Evolutionary conservation across 1,140 invertebrate genomes (phyloP).

Genomic region (Hesperophylax magnus): DNA sequence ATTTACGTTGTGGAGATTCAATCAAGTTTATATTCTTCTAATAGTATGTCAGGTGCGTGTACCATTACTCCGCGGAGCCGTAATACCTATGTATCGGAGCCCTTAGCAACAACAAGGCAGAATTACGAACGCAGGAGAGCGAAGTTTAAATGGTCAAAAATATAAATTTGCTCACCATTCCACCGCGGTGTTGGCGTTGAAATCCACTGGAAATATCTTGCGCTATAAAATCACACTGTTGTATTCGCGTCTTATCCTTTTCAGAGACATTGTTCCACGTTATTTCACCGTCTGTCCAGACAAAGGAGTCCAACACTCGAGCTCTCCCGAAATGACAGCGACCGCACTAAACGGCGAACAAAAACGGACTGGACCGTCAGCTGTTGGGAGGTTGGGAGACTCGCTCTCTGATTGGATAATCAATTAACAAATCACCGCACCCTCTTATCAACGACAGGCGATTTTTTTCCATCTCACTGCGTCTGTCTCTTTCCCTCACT

Average conservation of each 20-base stretch:
- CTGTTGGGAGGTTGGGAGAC: constrained; percentile 48
- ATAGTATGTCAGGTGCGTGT: not conserved
- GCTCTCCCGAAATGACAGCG: not conserved
- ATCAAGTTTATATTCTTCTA: no score
- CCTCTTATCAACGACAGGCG: not conserved
- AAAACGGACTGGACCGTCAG: constrained; percentile 41
- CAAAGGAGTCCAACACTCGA: constrained; percentile 39
- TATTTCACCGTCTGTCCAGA: constrained; percentile 40
- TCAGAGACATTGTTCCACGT: constrained; percentile 44
- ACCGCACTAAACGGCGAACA: constrained; percentile 23
- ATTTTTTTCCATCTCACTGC: no score
- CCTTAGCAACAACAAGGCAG: constrained; percentile 6
- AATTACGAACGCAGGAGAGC: not conserved
- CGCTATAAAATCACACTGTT: constrained; percentile 50
- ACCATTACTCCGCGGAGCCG: no score
- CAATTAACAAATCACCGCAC: constrained; percentile 38
- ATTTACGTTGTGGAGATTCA: no score
- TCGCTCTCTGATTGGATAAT: constrained; percentile 42
- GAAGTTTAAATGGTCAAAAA: not conserved
- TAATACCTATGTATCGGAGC: not conserved
- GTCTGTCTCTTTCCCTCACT: constrained; percentile 20
- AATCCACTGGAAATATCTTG: constrained; percentile 32
- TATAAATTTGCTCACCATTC: constrained; percentile 39
- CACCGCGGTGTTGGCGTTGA: constrained; percentile 18
- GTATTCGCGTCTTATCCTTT: constrained; percentile 44